A percentile compares a stretch with the other conserved stretches of the same genome.
These are phyloP conservation scores for Neoarius graeffei DNA, from an alignment of 2,113 vertebrate genomes.

Conservation along the genomic window DNA sequence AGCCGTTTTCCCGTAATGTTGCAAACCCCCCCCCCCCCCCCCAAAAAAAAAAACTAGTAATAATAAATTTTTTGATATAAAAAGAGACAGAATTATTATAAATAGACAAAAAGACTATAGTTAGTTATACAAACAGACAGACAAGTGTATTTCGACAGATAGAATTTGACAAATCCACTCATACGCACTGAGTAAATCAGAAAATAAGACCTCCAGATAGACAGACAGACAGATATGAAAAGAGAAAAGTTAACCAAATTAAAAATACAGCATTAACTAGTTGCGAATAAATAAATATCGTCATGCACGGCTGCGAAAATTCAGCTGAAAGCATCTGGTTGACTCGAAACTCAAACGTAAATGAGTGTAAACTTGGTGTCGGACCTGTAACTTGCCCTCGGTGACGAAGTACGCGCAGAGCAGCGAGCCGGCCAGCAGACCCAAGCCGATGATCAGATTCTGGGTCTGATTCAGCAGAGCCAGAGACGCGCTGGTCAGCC, in stretches of 20 bases:
- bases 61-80: no score
- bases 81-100: background rate
- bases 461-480: constrained; percentile 94
- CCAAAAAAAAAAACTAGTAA: no score
- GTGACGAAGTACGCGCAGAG: constrained; percentile 93
- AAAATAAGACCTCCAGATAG: background rate
- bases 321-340: background rate
- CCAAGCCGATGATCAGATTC: constrained; percentile 86
- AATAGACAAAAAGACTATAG: background rate
- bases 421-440: constrained; percentile 88
- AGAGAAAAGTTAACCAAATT: background rate
- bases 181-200: no score
- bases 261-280: background rate
- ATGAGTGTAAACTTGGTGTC: background rate
- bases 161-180: no score
- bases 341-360: background rate
- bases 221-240: background rate
- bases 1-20: no score
- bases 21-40: no score
- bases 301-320: background rate
- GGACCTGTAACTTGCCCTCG: constrained; percentile 81
- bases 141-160: background rate
- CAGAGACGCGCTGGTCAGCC: constrained; percentile 89
- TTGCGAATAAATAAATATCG: no score
- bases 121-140: background rate